Base-by-base conservation (phyloP, 2,888 invertebrate species). In the Drosophila conformis region DNA sequence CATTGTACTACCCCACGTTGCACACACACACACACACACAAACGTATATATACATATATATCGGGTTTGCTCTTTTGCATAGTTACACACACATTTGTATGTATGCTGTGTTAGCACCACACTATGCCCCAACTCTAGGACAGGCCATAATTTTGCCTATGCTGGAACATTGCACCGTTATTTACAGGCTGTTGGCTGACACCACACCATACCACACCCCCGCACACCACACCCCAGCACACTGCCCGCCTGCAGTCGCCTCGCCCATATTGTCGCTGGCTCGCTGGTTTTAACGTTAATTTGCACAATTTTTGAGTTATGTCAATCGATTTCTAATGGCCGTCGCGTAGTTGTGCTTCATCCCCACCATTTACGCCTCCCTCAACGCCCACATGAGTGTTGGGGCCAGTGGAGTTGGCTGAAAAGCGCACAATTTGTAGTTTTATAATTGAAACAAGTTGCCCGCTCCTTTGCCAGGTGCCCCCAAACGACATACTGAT, bases 271-370 rank as follows among this genome's bases (percentile, higher is more conserved):
- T 88, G 83, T 83, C 86, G 80, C 58, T 82, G 80, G 80, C 58
- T 69, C 78, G 87, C 78, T 89, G 83, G 87, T 80, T 90, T 88
- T 80, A 80, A 80, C 89, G 90, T 88, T 90, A 89, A 89, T 89
- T 89, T 89, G 90, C 87, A 84, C 89, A 90, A 83, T 89, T 90
- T 86, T 86, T 90, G 90, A 90, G 90, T 89, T 90, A 87, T 88
- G 89, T 89, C 89, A 90, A 90, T 89, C 89, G 89, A 90, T 89
- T 90, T 90, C 90, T 89, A 89, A 89, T 86, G 87, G 89, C 69
- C 87, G 77, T 69, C 76, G 76, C 72, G 69, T 60, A 62, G 61
- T 58, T 65, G 52, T 60, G 27, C 38, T 38, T 46, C 57, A 40
- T 42, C 51, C 51, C 51, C 13, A 36, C 29, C 61, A 25, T 15